These are phyloP conservation scores for Nomada lathburiana DNA, from an alignment of 2,888 invertebrate genomes.

Conservation along the genomic window DNA sequence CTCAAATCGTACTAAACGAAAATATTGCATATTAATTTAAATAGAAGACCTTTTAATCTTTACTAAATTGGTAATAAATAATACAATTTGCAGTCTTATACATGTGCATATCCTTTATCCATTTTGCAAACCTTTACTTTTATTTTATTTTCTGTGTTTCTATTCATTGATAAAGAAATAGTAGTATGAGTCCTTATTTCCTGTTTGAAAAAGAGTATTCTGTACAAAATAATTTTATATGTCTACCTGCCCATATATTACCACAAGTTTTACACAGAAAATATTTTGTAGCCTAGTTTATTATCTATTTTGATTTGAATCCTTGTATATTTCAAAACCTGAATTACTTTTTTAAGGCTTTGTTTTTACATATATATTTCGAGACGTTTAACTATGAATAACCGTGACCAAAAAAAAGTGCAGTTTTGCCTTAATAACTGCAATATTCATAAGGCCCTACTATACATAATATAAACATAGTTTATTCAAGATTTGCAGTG, in stretches of 20 bases:
- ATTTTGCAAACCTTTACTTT: slow-evolving; percentile 21
- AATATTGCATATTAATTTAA: slow-evolving; percentile 51
- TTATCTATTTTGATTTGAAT: slow-evolving; percentile 57
- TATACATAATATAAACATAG: slow-evolving; percentile 41
- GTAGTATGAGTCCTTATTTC: slow-evolving; percentile 34
- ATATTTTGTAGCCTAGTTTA: slow-evolving; percentile 39
- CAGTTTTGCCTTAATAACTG: slow-evolving; percentile 30
- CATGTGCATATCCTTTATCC: slow-evolving; percentile 35
- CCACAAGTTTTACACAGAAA: slow-evolving; percentile 41
- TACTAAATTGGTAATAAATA: slow-evolving; percentile 44
- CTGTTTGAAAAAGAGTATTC: slow-evolving; percentile 43
- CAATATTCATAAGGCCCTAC: slow-evolving; percentile 39
- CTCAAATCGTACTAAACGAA: slow-evolving; percentile 33
- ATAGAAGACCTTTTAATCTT: slow-evolving; percentile 40
- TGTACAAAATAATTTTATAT: slow-evolving; percentile 52
- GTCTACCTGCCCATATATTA: slow-evolving; percentile 20
- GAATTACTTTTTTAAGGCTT: slow-evolving; percentile 32
- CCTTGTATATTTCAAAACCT: slow-evolving; percentile 38
- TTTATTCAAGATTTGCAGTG: slow-evolving; percentile 46
- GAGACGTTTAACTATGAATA: slow-evolving; percentile 33
- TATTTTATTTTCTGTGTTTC: slow-evolving; percentile 4
- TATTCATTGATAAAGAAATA: slow-evolving; percentile 34
- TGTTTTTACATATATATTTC: slow-evolving; percentile 28
- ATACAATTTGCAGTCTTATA: slow-evolving; percentile 55
- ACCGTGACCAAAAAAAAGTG: slow-evolving; percentile 40